phyloP scores from a whole-genome alignment of 2,888 invertebrate species.

The Perdita meconis region DNA sequence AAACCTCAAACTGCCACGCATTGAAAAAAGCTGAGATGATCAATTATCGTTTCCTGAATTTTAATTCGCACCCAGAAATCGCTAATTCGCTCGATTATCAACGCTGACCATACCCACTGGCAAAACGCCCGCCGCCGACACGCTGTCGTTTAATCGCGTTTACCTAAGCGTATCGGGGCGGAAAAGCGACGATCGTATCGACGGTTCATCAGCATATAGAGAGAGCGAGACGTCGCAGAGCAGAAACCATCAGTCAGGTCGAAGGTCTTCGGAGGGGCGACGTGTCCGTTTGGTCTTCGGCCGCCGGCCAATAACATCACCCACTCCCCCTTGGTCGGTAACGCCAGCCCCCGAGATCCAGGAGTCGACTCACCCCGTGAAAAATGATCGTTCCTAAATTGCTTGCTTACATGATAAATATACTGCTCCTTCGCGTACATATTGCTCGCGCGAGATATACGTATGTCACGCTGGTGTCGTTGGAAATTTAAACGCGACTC shows the following conservation, averaged over 20 bases:
- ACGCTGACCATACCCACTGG: background rate
- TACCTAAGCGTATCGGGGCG: constrained; percentile 20
- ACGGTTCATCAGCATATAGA: constrained; percentile 79
- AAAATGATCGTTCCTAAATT: constrained; percentile 84
- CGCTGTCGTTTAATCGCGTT: constrained; percentile 32
- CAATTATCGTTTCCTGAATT: no score
- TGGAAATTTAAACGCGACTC: constrained; percentile 38
- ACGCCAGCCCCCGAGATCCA: constrained; percentile 71
- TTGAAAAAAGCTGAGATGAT: no score
- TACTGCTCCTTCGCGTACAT: constrained; percentile 72
- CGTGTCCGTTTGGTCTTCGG: constrained; percentile 81
- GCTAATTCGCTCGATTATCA: constrained; percentile 4
- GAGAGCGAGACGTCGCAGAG: constrained; percentile 61
- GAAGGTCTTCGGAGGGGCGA: constrained; percentile 75
- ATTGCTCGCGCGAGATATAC: constrained; percentile 59
- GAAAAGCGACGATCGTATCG: constrained; percentile 59
- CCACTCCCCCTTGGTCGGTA: constrained; percentile 26
- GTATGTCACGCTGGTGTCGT: constrained; percentile 46
- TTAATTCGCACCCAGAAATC: background rate
- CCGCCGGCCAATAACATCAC: constrained; percentile 82
- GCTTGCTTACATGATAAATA: constrained; percentile 84
- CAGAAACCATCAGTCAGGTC: constrained; percentile 81
- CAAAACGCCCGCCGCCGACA: background rate
- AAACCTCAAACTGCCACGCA: background rate
- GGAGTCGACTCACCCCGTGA: constrained; percentile 81